These are phyloP conservation scores for Synodontis membranacea DNA, from an alignment of 2,113 vertebrate genomes.

Conservation along the genomic window DNA sequence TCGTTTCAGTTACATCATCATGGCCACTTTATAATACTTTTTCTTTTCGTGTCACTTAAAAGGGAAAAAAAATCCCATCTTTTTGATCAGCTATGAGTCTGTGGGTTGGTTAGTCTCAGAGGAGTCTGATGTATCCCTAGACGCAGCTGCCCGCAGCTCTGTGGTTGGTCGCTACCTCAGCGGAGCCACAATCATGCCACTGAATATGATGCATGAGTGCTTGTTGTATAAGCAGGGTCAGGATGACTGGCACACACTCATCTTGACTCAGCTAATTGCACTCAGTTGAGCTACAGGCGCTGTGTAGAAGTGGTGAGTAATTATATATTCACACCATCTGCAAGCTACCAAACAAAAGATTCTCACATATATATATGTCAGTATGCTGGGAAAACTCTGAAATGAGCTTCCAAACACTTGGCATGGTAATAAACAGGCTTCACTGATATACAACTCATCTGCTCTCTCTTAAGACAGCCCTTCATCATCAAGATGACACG, in stretches of 20 bases:
- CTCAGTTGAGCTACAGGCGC: not conserved
- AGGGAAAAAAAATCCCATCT: not conserved
- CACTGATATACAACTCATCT: not conserved
- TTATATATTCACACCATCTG: not conserved
- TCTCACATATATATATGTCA: no score
- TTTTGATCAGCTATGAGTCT: not conserved
- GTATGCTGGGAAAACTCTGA: not conserved
- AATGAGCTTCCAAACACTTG: not conserved
- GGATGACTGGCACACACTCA: constrained; percentile 25
- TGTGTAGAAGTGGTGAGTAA: constrained; percentile 9
- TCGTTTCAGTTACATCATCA: no score
- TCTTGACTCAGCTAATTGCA: constrained; percentile 28
- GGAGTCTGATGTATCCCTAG: not conserved
- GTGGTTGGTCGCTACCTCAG: constrained; percentile 1
- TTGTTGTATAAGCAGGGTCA: not conserved
- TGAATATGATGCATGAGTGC: not conserved
- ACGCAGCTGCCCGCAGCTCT: constrained; percentile 5
- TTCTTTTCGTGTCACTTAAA: no score
- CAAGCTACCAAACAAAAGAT: not conserved
- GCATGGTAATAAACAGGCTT: not conserved
- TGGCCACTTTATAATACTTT: no score
- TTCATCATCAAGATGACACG: not conserved
- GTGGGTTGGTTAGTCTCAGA: not conserved
- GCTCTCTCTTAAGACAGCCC: not conserved
- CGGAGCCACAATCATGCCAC: constrained; percentile 16